Conservation (phyloP, 2,888 invertebrate genomes). For the Drosophila anomalipes region DNA sequence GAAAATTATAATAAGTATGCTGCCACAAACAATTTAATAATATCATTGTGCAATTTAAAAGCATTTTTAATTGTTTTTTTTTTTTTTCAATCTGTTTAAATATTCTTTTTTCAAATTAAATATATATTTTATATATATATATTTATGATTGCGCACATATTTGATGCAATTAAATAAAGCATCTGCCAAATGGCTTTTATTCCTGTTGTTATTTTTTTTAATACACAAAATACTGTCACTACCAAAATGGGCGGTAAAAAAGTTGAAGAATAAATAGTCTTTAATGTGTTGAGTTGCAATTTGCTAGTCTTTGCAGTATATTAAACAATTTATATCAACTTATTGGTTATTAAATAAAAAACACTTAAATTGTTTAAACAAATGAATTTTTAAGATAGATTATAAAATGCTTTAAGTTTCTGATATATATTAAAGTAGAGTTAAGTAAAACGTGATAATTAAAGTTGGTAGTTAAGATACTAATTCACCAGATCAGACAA, state of each 20-base stretch:
- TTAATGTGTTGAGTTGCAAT: conserved; percentile 13
- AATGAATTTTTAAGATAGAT: neutral
- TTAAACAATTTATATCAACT: conserved; percentile 22
- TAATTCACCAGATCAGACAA: neutral
- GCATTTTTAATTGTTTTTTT: neutral
- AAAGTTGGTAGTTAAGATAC: neutral
- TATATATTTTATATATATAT: no score
- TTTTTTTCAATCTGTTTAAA: neutral
- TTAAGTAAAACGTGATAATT: neutral
- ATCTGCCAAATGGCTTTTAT: conserved; percentile 24
- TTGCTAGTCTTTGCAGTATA: conserved; percentile 9
- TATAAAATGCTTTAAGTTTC: neutral
- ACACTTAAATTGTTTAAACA: neutral
- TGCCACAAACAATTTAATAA: neutral
- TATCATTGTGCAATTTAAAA: neutral
- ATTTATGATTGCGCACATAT: conserved; percentile 8
- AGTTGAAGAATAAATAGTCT: conserved; percentile 1
- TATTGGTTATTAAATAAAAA: neutral
- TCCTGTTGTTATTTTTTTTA: neutral
- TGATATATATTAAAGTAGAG: neutral
- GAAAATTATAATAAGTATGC: neutral
- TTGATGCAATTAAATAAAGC: conserved; percentile 31
- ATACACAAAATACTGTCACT: neutral
- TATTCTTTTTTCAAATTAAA: neutral
- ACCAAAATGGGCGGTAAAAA: neutral